Conservation (phyloP, 1,140 invertebrate genomes). For the Cotesia typhae region DNA sequence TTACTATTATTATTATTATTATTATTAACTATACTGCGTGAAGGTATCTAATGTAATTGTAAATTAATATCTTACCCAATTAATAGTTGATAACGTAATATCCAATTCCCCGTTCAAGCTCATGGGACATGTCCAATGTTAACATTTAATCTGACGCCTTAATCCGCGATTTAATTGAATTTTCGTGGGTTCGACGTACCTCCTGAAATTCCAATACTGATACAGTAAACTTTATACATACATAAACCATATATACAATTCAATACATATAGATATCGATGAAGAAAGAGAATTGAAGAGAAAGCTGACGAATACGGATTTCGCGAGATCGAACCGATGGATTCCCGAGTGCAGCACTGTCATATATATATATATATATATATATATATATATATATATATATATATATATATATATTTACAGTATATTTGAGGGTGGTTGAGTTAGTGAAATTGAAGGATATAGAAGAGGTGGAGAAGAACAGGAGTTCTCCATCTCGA, state of each 20-base stretch:
- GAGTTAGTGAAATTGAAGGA: neutral
- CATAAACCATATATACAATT: too few species aligned
- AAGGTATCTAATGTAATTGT: neutral
- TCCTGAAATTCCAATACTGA: conserved; percentile 36
- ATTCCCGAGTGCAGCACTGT: conserved; percentile 4
- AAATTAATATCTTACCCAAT: conserved; percentile 8
- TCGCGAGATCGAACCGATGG: conserved; percentile 23
- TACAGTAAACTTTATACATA: too few species aligned
- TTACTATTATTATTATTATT: too few species aligned
- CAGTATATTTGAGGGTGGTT: neutral
- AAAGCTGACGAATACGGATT: conserved; percentile 28
- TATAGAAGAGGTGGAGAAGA: neutral
- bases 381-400: too few species aligned
- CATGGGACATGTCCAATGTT: conserved; percentile 29
- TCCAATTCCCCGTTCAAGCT: neutral
- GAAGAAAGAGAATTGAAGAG: conserved; percentile 19
- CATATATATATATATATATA: too few species aligned
- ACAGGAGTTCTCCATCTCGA: conserved; percentile 29
- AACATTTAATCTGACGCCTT: conserved; percentile 54
- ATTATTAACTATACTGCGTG: neutral
- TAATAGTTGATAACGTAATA: conserved; percentile 22
- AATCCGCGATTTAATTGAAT: conserved; percentile 55
- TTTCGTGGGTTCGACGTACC: conserved; percentile 44
- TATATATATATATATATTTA: too few species aligned
- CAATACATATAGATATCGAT: too few species aligned